phyloP scores from a whole-genome alignment of 2,113 vertebrate species.

The Phocoena sinus region DNA sequence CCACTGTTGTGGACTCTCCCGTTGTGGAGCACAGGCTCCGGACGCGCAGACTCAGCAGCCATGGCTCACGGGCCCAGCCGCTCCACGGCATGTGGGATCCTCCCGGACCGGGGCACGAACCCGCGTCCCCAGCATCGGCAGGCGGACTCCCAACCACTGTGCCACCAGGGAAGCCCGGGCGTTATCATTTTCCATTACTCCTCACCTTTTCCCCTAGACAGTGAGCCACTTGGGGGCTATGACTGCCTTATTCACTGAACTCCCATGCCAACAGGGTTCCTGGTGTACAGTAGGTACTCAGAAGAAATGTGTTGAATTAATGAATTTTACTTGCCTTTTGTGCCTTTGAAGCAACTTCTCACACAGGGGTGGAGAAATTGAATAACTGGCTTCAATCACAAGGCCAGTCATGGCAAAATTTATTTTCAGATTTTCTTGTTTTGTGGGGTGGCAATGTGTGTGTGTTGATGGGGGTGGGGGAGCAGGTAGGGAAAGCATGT shows the following conservation, averaged over 20 bases:
- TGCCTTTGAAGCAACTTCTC: neutral
- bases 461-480: too few relatives aligned
- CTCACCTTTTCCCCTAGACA: neutral
- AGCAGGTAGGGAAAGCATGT: neutral
- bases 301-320: neutral
- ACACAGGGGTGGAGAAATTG: neutral
- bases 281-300: neutral
- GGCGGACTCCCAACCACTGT: too few relatives aligned
- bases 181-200: neutral
- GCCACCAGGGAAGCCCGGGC: neutral
- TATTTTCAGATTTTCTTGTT: neutral
- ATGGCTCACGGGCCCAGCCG: too few relatives aligned
- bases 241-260: neutral
- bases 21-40: too few relatives aligned
- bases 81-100: too few relatives aligned
- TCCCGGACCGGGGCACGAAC: too few relatives aligned
- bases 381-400: neutral
- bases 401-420: neutral
- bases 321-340: neutral
- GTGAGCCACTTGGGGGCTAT: neutral
- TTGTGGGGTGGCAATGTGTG: neutral
- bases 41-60: too few relatives aligned
- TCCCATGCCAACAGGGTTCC: neutral
- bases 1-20: too few relatives aligned
- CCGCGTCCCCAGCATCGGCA: too few relatives aligned